Conservation (phyloP, 1,140 invertebrate species). For the Drosophila burlai region DNA sequence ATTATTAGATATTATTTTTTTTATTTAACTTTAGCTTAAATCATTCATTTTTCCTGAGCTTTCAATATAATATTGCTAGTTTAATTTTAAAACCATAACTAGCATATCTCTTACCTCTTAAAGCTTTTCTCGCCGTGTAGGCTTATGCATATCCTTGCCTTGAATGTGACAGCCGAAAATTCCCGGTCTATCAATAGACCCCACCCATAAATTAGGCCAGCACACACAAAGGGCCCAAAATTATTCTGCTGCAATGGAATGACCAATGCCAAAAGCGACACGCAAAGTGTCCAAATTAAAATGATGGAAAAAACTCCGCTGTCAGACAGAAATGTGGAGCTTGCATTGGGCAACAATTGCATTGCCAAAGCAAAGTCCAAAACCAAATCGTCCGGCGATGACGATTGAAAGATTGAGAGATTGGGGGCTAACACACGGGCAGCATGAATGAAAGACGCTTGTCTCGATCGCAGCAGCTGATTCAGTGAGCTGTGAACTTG, state of each 20-base stretch:
- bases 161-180: conserved; percentile 52
- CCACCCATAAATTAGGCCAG: conserved; percentile 64
- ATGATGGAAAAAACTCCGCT: conserved; percentile 13
- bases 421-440: conserved; percentile 16
- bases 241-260: conserved; percentile 77
- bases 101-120: background rate
- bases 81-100: too few relatives aligned
- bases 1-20: too few relatives aligned
- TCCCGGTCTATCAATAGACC: conserved; percentile 32
- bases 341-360: conserved; percentile 56
- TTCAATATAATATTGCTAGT: background rate
- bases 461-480: conserved; percentile 59
- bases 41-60: background rate
- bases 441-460: conserved; percentile 70
- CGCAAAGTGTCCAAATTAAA: conserved; percentile 34
- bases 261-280: conserved; percentile 47
- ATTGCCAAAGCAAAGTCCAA: conserved; percentile 44
- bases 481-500: conserved; percentile 70
- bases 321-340: conserved; percentile 32
- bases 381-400: conserved; percentile 25
- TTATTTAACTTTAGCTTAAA: background rate
- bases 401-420: conserved; percentile 42
- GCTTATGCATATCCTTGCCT: conserved; percentile 67
- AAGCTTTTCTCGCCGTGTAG: conserved; percentile 15
- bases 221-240: conserved; percentile 65